phyloP scores from a whole-genome alignment of 2,888 invertebrate species.

The Onthophagus sagittarius region DNA sequence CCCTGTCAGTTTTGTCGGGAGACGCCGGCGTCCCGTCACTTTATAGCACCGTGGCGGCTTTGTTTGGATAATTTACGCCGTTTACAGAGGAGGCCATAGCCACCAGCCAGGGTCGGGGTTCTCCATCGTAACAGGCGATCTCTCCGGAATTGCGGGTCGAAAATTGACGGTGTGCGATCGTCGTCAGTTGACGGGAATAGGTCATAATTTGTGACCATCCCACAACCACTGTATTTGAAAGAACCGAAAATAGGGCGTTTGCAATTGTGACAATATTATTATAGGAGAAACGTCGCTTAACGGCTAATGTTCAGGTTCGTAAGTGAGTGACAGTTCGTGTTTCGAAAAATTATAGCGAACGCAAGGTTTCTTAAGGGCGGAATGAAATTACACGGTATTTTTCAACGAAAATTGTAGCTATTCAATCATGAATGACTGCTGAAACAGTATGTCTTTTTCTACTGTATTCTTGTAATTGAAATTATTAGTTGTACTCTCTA shows the following conservation, averaged over 20 bases:
- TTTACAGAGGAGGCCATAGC: neutral
- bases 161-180: neutral
- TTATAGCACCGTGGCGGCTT: neutral
- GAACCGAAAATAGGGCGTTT: neutral
- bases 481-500: neutral
- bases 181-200: neutral
- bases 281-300: neutral
- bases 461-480: neutral
- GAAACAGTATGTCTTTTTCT: neutral
- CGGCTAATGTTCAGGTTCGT: neutral
- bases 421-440: neutral
- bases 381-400: conserved; percentile 9
- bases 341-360: neutral
- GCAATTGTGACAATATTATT: neutral
- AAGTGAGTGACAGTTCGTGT: neutral
- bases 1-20: neutral
- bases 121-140: neutral
- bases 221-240: neutral
- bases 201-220: neutral
- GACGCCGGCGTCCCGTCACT: neutral
- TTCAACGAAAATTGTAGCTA: conserved; percentile 12
- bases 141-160: neutral
- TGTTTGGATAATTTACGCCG: conserved; percentile 2
- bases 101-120: neutral
- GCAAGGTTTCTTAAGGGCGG: neutral